These are phyloP conservation scores for Monarcha castaneiventris DNA, from an alignment of 2,113 vertebrate species.

Conservation along the genomic window DNA sequence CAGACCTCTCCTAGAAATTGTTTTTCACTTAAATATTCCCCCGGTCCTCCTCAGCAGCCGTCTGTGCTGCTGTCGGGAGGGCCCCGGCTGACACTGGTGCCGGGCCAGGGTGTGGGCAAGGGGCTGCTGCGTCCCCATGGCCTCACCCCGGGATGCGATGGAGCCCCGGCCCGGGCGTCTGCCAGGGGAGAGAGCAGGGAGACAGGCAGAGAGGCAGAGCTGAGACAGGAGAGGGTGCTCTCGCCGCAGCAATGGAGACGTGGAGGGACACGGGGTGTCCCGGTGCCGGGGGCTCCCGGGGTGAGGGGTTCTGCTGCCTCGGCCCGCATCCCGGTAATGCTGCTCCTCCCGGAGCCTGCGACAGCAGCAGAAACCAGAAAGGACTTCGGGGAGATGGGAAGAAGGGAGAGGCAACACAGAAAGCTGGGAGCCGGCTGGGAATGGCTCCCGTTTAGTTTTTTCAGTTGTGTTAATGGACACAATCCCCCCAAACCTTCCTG, in stretches of 20 bases:
- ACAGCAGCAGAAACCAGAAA: background rate
- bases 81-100: rapidly evolving
- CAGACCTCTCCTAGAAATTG: conserved; percentile 55
- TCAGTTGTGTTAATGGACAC: too few relatives aligned
- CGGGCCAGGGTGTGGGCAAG: background rate
- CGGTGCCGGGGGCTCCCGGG: rapidly evolving
- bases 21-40: conserved; percentile 64
- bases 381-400: background rate
- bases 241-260: background rate
- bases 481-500: background rate
- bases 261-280: rapidly evolving
- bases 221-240: conserved; percentile 63
- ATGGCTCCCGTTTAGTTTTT: background rate
- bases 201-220: background rate
- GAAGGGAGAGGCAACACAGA: background rate
- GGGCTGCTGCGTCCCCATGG: rapidly evolving
- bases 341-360: background rate
- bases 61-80: background rate
- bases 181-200: background rate
- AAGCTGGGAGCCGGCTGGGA: background rate
- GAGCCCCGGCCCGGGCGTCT: background rate
- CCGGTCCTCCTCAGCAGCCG: background rate
- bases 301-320: background rate
- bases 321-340: rapidly evolving
- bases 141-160: rapidly evolving